Percentiles rank a stretch among this genome's conserved stretches.
Evolutionary conservation across 2,797 vertebrate species (phyloP).

Genomic region (Pseudotriccus pelzelni): DNA sequence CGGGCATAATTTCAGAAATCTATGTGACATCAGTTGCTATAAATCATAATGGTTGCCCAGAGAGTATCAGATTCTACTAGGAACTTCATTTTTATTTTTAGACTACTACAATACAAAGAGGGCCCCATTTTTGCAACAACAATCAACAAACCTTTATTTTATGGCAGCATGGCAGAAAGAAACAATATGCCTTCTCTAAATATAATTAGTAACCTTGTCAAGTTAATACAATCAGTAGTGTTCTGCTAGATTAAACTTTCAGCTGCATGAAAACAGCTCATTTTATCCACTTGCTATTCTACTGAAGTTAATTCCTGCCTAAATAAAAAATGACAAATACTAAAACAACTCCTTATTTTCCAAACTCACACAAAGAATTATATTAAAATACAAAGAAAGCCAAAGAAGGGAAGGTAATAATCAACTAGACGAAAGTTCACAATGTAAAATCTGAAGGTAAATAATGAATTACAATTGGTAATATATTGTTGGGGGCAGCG

Average conservation of each 20-base stretch:
- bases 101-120: constrained; percentile 10
- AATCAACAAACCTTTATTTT: constrained; percentile 19
- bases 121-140: neutral
- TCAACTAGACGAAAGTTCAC: neutral
- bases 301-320: constrained; percentile 11
- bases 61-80: constrained; percentile 47
- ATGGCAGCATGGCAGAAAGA: constrained; percentile 9
- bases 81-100: constrained; percentile 61
- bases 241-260: constrained; percentile 55
- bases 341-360: constrained; percentile 1
- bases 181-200: neutral
- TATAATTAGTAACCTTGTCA: constrained; percentile 41
- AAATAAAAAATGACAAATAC: constrained; percentile 53
- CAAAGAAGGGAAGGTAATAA: neutral
- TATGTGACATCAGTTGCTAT: constrained; percentile 39
- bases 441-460: neutral
- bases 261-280: constrained; percentile 25
- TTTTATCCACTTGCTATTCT: constrained; percentile 36
- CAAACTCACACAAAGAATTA: neutral
- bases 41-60: constrained; percentile 21
- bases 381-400: constrained; percentile 17
- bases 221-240: neutral
- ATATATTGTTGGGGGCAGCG: neutral
- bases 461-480: neutral
- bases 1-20: neutral